Conservation (phyloP, 1,140 invertebrate species). For the Paraescarpia echinospica region DNA sequence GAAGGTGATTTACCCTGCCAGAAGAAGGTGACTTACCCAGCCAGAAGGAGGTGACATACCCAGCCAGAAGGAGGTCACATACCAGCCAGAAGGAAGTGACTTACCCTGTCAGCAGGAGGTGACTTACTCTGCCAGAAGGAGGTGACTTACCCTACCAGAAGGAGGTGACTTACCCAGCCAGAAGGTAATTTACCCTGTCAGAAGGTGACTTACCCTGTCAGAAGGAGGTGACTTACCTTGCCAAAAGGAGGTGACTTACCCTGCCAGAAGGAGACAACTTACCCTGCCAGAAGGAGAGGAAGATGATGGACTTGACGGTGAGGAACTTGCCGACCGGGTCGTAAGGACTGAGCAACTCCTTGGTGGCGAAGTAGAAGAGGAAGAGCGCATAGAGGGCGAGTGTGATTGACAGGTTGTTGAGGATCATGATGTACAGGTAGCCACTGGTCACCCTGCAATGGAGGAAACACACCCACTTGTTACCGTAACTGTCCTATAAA, state of each 20-base stretch:
- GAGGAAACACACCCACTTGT: slow-evolving; percentile 28
- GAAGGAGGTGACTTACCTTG: slow-evolving; percentile 62
- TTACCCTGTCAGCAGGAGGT: not conserved
- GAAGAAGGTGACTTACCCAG: not conserved
- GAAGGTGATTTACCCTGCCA: not conserved
- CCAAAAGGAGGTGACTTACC: not conserved
- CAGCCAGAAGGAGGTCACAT: not conserved
- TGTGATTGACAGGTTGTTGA: slow-evolving; percentile 97
- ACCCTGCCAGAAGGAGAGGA: slow-evolving; percentile 99
- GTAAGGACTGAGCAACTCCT: slow-evolving; percentile 92
- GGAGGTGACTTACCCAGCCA: not conserved
- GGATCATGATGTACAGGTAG: slow-evolving; percentile 96
- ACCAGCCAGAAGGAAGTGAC: slow-evolving; percentile 90
- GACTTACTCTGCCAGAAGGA: no score
- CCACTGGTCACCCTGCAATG: slow-evolving; percentile 77
- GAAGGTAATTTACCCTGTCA: slow-evolving; percentile 53
- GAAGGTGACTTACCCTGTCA: not conserved
- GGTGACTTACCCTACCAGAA: not conserved
- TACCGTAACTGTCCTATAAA: no score
- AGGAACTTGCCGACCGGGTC: slow-evolving; percentile 99
- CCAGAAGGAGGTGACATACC: not conserved
- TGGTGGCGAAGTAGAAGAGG: slow-evolving; percentile 96
- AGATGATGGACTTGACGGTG: slow-evolving; percentile 99
- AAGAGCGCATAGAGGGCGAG: slow-evolving; percentile 96
- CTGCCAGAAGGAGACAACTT: slow-evolving; percentile 34